Percentiles rank a stretch among this genome's conserved stretches.
Evolutionary conservation across 2,797 vertebrate genomes (phyloP).

Genomic region (Streptopelia turtur): DNA sequence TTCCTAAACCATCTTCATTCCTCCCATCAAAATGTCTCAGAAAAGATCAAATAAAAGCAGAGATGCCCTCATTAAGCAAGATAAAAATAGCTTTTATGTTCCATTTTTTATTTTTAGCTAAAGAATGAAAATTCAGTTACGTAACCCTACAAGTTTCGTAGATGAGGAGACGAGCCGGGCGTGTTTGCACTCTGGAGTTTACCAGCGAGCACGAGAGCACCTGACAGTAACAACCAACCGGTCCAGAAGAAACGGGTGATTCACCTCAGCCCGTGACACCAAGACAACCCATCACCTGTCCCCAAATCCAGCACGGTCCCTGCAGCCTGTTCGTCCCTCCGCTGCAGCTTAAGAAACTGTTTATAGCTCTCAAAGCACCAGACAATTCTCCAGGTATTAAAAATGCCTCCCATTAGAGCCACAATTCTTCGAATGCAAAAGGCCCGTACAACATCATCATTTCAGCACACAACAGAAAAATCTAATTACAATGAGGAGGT

Average conservation of each 20-base stretch:
- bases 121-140: constrained; percentile 73
- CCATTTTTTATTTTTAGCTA: constrained; percentile 78
- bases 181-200: not conserved
- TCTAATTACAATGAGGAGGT: constrained; percentile 4
- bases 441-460: not conserved
- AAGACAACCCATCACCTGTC: not conserved
- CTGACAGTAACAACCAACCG: not conserved
- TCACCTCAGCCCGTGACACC: not conserved
- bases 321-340: not conserved
- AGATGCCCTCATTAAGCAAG: constrained; percentile 75
- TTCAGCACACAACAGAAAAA: not conserved
- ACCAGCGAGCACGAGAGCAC: not conserved
- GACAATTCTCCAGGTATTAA: not conserved
- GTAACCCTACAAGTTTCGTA: constrained; percentile 41
- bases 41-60: constrained; percentile 67
- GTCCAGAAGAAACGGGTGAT: not conserved
- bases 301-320: not conserved
- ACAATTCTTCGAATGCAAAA: not conserved
- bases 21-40: constrained; percentile 26
- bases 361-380: not conserved
- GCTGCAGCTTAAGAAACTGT: not conserved
- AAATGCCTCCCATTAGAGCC: not conserved
- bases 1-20: not conserved
- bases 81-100: constrained; percentile 76
- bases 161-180: constrained; percentile 31